Evolutionary conservation across 2,888 invertebrate genomes (phyloP).

Genomic region (Therioaphis trifolii): DNA sequence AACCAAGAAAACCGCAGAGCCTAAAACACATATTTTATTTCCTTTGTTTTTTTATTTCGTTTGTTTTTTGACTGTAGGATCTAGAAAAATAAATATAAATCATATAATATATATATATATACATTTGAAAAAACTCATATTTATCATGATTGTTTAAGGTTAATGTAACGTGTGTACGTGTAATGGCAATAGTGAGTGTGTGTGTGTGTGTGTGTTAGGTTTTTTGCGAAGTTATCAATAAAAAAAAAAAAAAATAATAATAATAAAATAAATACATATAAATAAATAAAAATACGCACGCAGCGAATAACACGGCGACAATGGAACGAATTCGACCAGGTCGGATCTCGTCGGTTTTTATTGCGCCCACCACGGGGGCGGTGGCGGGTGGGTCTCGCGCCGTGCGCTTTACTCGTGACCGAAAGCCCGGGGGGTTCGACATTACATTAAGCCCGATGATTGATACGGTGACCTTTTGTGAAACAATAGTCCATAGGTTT

Average conservation of each 20-base stretch:
- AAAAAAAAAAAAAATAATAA: background rate
- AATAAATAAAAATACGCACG: background rate
- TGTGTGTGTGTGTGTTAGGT: background rate
- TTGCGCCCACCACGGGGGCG: background rate
- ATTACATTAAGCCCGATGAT: conserved; percentile 40
- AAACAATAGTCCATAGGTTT: conserved; percentile 50
- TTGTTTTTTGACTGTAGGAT: too few species aligned
- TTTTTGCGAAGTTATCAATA: too few species aligned
- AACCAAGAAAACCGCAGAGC: too few species aligned
- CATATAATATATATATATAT: too few species aligned
- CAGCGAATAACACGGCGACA: conserved; percentile 5
- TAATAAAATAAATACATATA: background rate
- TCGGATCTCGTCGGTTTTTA: background rate
- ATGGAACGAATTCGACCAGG: conserved; percentile 23
- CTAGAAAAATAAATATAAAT: too few species aligned
- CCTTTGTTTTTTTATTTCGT: too few species aligned
- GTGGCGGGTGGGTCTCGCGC: background rate
- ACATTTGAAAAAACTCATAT: background rate
- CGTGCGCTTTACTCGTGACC: conserved; percentile 4
- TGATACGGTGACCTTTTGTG: conserved; percentile 47
- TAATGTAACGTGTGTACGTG: background rate
- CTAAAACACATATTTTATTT: too few species aligned
- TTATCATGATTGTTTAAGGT: conserved; percentile 11
- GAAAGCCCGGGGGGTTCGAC: conserved; percentile 7
- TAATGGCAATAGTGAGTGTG: background rate